Percentiles rank a stretch among this genome's conserved stretches.
These are phyloP conservation scores for Poeciliopsis presidionis DNA, from an alignment of 2,797 vertebrate species.

Conservation along the genomic window DNA sequence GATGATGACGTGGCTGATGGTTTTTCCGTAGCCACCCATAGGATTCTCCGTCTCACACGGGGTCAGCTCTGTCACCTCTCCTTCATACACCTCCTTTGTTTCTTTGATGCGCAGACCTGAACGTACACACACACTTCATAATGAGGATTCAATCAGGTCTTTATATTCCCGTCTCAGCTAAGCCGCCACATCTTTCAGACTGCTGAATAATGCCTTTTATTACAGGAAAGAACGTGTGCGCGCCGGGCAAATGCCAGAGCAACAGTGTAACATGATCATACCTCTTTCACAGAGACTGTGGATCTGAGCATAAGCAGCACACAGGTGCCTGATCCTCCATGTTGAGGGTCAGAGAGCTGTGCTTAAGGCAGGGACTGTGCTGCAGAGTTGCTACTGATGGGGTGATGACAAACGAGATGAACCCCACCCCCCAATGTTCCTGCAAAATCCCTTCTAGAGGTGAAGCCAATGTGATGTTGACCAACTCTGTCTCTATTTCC, in stretches of 20 bases:
- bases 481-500: conserved; percentile 83
- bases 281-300: conserved; percentile 34
- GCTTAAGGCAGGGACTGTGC: conserved; percentile 49
- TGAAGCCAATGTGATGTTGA: conserved; percentile 74
- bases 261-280: conserved; percentile 55
- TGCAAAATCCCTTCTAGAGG: conserved; percentile 57
- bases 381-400: conserved; percentile 74
- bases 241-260: conserved; percentile 33
- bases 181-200: conserved; percentile 29
- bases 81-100: conserved; percentile 99
- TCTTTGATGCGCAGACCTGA: conserved; percentile 97
- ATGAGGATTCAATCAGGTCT: conserved; percentile 40
- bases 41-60: conserved; percentile 99
- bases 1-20: conserved; percentile 97
- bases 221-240: conserved; percentile 26
- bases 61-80: conserved; percentile 97
- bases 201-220: conserved; percentile 33
- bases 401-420: conserved; percentile 80
- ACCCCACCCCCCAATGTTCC: background rate
- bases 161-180: conserved; percentile 40
- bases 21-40: conserved; percentile 98
- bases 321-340: conserved; percentile 62
- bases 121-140: conserved; percentile 39
- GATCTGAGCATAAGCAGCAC: conserved; percentile 33
- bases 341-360: conserved; percentile 43